Evolutionary conservation across 2,113 vertebrate species (phyloP).

Genomic region (Scophthalmus maximus): DNA sequence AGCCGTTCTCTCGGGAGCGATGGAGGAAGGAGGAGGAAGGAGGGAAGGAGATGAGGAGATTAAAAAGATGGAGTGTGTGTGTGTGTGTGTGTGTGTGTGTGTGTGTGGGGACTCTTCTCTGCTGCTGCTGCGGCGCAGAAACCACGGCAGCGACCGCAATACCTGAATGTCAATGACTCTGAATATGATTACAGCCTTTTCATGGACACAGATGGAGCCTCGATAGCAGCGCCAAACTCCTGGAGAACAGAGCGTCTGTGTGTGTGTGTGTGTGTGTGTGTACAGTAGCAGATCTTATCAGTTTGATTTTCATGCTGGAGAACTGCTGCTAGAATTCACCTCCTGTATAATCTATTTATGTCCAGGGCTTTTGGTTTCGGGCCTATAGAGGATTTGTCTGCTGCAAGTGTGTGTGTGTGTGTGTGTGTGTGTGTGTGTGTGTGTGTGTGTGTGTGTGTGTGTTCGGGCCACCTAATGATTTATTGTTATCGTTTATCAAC

Average conservation of each 20-base stretch:
- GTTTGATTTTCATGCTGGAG: not conserved
- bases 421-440: slow-evolving; percentile 1
- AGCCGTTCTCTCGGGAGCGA: too few species aligned
- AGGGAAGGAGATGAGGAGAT: slow-evolving; percentile 12
- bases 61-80: slow-evolving; percentile 17
- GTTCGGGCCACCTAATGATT: too few species aligned
- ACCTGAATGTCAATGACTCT: slow-evolving; percentile 70
- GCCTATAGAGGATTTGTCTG: not conserved
- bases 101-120: not conserved
- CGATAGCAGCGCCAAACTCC: slow-evolving; percentile 49
- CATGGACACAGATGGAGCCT: slow-evolving; percentile 64
- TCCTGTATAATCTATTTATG: too few species aligned
- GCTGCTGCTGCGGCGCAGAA: too few species aligned
- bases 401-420: not conserved
- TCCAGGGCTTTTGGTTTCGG: too few species aligned
- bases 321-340: not conserved
- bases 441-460: too few species aligned
- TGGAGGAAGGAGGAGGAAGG: not conserved
- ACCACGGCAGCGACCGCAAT: slow-evolving; percentile 35
- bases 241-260: slow-evolving; percentile 25
- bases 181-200: slow-evolving; percentile 70
- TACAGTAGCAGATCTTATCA: not conserved
- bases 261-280: not conserved
- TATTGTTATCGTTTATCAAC: too few species aligned
- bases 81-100: too few species aligned